Evolutionary conservation across 2,888 invertebrate genomes (phyloP), one percentile per base, ranked within the genome.

Genomic region (Sphaerophoria taeniata): DNA sequence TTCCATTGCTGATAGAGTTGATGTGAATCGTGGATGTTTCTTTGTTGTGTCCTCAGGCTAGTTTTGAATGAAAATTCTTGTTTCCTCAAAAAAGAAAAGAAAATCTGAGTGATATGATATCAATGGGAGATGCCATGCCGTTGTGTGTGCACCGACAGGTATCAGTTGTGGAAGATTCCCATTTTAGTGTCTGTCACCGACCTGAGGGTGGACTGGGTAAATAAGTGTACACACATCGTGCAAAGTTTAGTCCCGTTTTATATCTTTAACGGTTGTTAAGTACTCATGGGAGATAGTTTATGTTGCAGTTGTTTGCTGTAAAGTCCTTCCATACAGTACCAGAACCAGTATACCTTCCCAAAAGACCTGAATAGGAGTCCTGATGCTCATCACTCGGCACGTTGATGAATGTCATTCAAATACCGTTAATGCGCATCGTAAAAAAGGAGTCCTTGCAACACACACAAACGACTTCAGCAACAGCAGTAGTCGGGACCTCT

Each of bases 31-130:
- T 73, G 74, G 70, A 80, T 85, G 81, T 81, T 63, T 77, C 81
- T 81, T 73, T 81, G 85, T 73, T 77, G 73, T 85, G 81, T 81
- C 85, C 85, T 77, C 69, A 85, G 85, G 85, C 85, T 81, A 81
- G 72, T 85, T 85, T 81, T 85, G 77, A 85, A 85, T 85, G 85
- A 81, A 77, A 77, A 78, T 82, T 78, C 86, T 81, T 86, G 86
- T 86, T 86, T 86, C 86, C 82, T 86, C 82, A 78, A 86, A 85
- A 82, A 74, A 82, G 24, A 24, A 24, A 6, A 39, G 39, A 39
- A 39, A 39, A 43, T 11, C 86, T 78, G 65, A 65, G 85, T 85
- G 85, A 85, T 85, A 73, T 82, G 81, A 86, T 86, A 86, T 86
- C 86, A 86, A 82, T 86, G 77, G 77, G 69, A 86, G 77, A 82